These are phyloP conservation scores for Seriola aureovittata DNA, from an alignment of 2,113 vertebrate species.

Conservation along the genomic window DNA sequence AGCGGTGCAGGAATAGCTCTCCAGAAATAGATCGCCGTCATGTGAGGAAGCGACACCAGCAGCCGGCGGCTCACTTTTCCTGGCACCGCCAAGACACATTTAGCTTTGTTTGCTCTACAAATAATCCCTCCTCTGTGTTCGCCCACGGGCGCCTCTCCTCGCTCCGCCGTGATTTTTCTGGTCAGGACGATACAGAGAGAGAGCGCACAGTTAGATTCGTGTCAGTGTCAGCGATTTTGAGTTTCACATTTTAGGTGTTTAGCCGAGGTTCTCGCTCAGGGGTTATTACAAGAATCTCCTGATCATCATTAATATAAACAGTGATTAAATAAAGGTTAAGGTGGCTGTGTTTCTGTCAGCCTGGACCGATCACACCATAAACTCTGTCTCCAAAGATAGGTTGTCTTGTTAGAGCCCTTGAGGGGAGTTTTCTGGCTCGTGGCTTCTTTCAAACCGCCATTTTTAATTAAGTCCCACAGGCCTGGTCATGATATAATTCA, in stretches of 20 bases:
- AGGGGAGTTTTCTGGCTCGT: not conserved
- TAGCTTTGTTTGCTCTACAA: conserved; percentile 50
- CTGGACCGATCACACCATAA: too few relatives aligned
- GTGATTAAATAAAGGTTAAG: not conserved
- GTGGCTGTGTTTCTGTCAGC: not conserved
- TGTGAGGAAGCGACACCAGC: conserved; percentile 28
- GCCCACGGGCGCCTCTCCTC: not conserved
- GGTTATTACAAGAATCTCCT: not conserved
- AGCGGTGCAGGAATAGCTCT: not conserved
- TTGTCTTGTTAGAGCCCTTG: not conserved
- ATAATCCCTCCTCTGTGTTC: conserved; percentile 5
- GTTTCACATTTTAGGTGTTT: too few relatives aligned
- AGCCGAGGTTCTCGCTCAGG: too few relatives aligned
- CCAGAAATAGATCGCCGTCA: not conserved
- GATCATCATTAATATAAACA: not conserved
- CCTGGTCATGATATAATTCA: conserved; percentile 9
- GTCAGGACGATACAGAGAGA: not conserved
- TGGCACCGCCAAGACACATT: conserved; percentile 25
- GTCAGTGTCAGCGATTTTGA: not conserved
- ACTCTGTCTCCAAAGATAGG: not conserved
- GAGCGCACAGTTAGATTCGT: not conserved
- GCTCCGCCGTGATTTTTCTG: not conserved
- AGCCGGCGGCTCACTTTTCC: conserved; percentile 29
- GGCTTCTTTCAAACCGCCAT: not conserved
- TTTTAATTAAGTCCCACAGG: not conserved